phyloP scores from a whole-genome alignment of 2,888 invertebrate genomes.

The Cephus pygmeus region DNA sequence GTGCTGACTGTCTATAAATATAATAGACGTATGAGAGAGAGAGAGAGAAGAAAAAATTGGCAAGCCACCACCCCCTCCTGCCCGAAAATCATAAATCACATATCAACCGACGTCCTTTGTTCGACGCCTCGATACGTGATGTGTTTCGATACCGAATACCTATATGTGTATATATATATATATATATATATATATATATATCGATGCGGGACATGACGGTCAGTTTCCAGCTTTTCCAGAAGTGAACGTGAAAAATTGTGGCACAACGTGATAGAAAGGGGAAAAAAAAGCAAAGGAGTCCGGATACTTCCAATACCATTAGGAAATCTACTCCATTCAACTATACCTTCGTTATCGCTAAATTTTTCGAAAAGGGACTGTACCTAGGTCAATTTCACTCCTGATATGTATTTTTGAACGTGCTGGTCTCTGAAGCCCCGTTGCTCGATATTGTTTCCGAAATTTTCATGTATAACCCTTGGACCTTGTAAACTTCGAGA shows the following conservation, averaged over 20 bases:
- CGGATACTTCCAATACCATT: background rate
- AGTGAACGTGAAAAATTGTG: background rate
- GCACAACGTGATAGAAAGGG: background rate
- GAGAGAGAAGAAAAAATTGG: slow-evolving; percentile 26
- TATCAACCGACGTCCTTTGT: background rate
- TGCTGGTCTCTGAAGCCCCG: background rate
- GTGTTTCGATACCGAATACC: background rate
- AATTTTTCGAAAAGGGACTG: background rate
- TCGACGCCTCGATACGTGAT: background rate
- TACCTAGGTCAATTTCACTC: background rate
- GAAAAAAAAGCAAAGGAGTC: background rate
- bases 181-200: background rate
- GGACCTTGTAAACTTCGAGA: background rate
- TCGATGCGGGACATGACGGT: background rate
- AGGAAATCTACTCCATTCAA: background rate
- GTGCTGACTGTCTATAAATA: background rate
- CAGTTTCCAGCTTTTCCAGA: background rate
- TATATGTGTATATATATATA: background rate
- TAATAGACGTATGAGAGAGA: slow-evolving; percentile 6
- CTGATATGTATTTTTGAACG: background rate
- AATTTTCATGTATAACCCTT: background rate
- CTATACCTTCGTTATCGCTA: background rate
- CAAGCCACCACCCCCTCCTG: slow-evolving; percentile 25
- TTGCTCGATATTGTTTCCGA: background rate
- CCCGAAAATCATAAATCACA: slow-evolving; percentile 41